phyloP scores from a whole-genome alignment of 1,140 invertebrate genomes.

The Berghia stephanieae region DNA sequence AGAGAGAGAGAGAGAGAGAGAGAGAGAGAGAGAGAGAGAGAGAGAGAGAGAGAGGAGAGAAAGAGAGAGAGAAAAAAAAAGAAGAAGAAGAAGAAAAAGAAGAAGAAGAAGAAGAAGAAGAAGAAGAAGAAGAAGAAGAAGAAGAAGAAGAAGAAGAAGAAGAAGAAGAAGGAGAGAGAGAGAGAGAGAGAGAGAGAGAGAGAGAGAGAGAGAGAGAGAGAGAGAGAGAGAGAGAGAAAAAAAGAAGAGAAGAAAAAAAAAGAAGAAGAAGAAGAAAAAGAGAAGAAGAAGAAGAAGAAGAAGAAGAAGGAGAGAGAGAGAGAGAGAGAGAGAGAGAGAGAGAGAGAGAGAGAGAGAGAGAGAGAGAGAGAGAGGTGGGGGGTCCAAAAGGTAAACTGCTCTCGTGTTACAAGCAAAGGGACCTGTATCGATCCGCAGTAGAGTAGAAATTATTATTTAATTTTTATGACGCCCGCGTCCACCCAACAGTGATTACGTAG shows the following conservation, averaged over 20 bases:
- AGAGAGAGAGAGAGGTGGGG: background rate
- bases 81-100: background rate
- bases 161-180: background rate
- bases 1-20: background rate
- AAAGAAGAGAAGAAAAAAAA: slow-evolving; percentile 2
- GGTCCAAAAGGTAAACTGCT: background rate
- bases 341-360: slow-evolving; percentile 10
- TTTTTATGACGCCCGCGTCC: no score
- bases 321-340: background rate
- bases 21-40: background rate
- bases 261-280: background rate
- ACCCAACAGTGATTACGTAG: no score
- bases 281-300: background rate
- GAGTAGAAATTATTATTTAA: no score
- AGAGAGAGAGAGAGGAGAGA: background rate
- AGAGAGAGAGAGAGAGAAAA: background rate
- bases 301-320: background rate
- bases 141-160: background rate
- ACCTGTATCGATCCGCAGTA: no score
- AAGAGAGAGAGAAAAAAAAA: background rate
- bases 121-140: background rate
- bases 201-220: no score
- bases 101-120: background rate
- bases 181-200: no score
- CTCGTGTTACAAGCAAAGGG: no score